Base-by-base conservation (phyloP, 1,140 invertebrate genomes). In the Drosophila simulans region DNA sequence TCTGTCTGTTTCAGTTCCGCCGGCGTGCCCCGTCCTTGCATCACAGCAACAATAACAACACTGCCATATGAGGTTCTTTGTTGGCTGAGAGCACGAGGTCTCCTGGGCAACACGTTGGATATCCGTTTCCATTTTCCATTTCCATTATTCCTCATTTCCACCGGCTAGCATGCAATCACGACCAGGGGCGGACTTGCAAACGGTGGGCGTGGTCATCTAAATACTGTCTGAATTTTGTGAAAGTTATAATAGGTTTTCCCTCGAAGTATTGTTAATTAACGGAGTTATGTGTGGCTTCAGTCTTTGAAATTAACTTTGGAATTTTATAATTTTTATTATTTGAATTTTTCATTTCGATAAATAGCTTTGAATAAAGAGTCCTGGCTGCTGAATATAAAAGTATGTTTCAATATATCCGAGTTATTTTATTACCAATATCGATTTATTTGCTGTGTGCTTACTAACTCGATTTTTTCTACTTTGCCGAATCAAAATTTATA, bases 101-200 rank as follows among this genome's bases (percentile, higher is more conserved):
- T 56, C 56, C 60, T 53, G 56, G 62, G 63, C 77, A 63, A 80
- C 70, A 80, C 55, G 55, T 60, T 75, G 58, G 54, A 48, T 77
- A 54, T 70, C 71, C 72, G 54, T 70, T 78, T 58, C 43, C 64
- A 60, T 68, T 74, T 62, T 52, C 49, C 56, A 63, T 78, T 64
- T 58, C 15, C 58, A 77, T 63, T 69, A 39, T 58, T 70, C 25
- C 17, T 63, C 49, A 22, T 40, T 55, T 55, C 27, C 25, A 48
- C 7, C 15, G 40, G 22, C 49, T 69, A 22, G 35, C 66, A 70
- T 70, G 66, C 63, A 70, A 70, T 69, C 65, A 68, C 40, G 48
- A 10, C 34, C 15, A 15, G 17, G 27, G 65, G 62, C 64, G 35
- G 42, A 52, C 20, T 40, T 27, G 45, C 25, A 11, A 27, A 11